Evolutionary conservation across 2,888 invertebrate species (phyloP).

Genomic region (Nipponacmea schrenckii): DNA sequence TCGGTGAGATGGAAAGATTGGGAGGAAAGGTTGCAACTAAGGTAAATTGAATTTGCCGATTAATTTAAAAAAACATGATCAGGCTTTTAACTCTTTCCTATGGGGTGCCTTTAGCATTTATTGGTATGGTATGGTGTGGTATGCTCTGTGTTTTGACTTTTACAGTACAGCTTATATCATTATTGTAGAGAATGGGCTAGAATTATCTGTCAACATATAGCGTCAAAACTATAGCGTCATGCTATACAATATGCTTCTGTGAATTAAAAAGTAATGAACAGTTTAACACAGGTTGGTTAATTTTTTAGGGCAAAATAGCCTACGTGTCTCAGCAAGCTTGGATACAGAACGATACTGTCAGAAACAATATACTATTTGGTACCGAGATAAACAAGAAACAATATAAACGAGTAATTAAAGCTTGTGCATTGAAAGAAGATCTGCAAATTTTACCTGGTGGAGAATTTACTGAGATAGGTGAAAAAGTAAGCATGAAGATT

Average conservation of each 20-base stretch:
- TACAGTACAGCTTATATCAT: too few relatives aligned
- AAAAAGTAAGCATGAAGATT: constrained; percentile 73
- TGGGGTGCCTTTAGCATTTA: too few relatives aligned
- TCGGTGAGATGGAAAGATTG: constrained; percentile 65
- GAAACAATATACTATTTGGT: constrained; percentile 95
- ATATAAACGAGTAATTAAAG: constrained; percentile 84
- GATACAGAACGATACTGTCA: constrained; percentile 80
- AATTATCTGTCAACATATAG: too few relatives aligned
- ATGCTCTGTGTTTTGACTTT: too few relatives aligned
- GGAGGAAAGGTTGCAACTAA: constrained; percentile 56
- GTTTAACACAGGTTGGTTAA: too few relatives aligned
- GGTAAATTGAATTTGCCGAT: constrained; percentile 32
- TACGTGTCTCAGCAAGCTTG: constrained; percentile 81
- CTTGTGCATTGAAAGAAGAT: constrained; percentile 89
- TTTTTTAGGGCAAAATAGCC: not conserved
- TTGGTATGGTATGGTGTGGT: too few relatives aligned
- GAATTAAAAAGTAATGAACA: too few relatives aligned
- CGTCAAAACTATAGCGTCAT: too few relatives aligned
- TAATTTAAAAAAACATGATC: too few relatives aligned
- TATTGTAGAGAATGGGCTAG: too few relatives aligned
- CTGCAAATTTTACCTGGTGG: constrained; percentile 88
- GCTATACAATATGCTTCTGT: too few relatives aligned
- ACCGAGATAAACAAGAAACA: constrained; percentile 76
- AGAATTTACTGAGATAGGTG: constrained; percentile 95
- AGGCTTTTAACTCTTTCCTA: too few relatives aligned